Conservation (phyloP, 2,113 vertebrate genomes). For the Amblyopsis rosae region DNA sequence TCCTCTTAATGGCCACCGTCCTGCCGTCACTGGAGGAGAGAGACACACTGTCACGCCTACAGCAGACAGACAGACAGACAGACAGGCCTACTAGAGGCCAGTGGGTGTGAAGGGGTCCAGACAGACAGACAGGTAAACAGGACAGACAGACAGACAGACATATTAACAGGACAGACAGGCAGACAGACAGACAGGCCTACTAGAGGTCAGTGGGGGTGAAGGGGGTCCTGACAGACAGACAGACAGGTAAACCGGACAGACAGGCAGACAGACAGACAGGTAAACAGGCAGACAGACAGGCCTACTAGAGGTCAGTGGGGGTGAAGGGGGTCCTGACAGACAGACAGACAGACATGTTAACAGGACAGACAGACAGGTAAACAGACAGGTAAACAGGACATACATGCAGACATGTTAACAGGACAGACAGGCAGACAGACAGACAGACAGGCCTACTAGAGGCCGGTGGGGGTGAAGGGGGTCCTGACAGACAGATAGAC, state of each 20-base stretch:
- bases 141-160: background rate
- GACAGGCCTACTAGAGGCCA: constrained; percentile 73
- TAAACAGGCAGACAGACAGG: background rate
- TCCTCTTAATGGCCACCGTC: constrained; percentile 84
- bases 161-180: background rate
- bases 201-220: constrained; percentile 82
- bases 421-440: background rate
- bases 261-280: background rate
- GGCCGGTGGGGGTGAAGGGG: constrained; percentile 81
- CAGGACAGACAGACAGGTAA: no score
- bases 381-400: background rate
- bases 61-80: background rate
- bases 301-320: no score
- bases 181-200: constrained; percentile 42
- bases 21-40: constrained; percentile 78
- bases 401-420: background rate
- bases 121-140: background rate
- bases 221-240: background rate
- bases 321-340: no score
- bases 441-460: constrained; percentile 65
- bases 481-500: no score
- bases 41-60: background rate
- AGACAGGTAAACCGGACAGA: background rate
- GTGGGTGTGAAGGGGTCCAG: constrained; percentile 77
- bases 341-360: background rate